A percentile compares a stretch with the other conserved stretches of the same genome.
Conservation (phyloP, 2,888 invertebrate genomes). For the Hydrotaea diabolus region DNA sequence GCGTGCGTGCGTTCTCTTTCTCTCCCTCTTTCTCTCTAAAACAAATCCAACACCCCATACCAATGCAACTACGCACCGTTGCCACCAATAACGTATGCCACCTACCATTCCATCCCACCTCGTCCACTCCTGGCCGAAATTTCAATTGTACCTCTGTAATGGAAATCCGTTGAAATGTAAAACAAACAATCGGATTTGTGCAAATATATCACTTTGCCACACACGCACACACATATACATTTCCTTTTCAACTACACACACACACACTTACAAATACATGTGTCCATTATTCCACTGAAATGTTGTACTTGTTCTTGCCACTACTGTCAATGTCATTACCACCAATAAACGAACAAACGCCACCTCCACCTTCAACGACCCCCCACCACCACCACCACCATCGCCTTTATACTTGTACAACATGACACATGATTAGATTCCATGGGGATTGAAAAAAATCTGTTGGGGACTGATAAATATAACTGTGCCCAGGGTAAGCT, state of each 20-base stretch:
- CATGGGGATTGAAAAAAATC: conserved; percentile 82
- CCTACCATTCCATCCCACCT: background rate
- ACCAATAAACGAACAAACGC: background rate
- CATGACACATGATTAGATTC: conserved; percentile 76
- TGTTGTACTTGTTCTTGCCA: conserved; percentile 10
- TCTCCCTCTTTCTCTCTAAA: too few relatives aligned
- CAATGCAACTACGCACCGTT: conserved; percentile 27
- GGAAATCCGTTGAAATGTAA: conserved; percentile 18
- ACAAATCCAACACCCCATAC: conserved; percentile 13
- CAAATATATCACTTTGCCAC: conserved; percentile 14
- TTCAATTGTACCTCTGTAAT: background rate
- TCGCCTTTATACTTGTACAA: conserved; percentile 37
- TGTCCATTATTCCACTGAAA: conserved; percentile 6
- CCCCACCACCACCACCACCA: conserved; percentile 51
- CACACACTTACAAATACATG: conserved; percentile 44
- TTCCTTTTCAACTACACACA: too few relatives aligned
- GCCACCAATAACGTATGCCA: background rate
- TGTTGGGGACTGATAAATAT: conserved; percentile 82
- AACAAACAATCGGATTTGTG: conserved; percentile 31
- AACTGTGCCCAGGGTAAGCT: conserved; percentile 81
- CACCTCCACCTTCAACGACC: too few relatives aligned
- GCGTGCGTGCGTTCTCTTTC: conserved; percentile 21
- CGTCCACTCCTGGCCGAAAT: background rate
- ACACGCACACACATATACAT: conserved; percentile 49
- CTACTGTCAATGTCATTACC: background rate